phyloP scores from a whole-genome alignment of 2,113 vertebrate genomes.

The Nyctibius bracteatus region DNA sequence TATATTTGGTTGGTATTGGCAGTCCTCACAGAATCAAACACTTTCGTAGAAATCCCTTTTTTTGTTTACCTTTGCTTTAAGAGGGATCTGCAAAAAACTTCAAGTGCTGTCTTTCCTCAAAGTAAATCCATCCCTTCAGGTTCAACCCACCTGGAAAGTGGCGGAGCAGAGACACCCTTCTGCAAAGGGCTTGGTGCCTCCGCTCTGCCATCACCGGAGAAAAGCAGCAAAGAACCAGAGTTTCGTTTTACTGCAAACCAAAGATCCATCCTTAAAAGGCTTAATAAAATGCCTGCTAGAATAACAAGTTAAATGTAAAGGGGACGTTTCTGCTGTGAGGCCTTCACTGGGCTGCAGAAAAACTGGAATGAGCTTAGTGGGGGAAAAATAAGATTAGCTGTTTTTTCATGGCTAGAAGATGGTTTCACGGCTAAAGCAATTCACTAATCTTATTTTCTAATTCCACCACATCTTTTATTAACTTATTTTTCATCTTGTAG shows the following conservation, averaged over 20 bases:
- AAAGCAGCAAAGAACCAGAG: neutral
- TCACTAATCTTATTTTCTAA: constrained; percentile 64
- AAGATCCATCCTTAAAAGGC: neutral
- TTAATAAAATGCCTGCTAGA: neutral
- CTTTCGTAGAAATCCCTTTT: neutral
- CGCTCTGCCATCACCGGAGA: neutral
- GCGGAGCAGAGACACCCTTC: neutral
- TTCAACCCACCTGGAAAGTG: constrained; percentile 12
- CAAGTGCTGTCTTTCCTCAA: neutral
- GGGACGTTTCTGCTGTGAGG: neutral
- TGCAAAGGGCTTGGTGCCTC: neutral
- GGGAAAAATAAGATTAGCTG: constrained; percentile 30
- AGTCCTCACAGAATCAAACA: neutral
- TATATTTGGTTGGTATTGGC: neutral
- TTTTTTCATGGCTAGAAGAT: constrained; percentile 46
- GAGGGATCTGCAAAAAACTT: neutral
- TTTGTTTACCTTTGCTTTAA: neutral
- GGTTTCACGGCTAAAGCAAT: constrained; percentile 29
- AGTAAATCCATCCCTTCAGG: neutral
- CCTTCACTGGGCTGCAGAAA: neutral
- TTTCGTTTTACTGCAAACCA: neutral
- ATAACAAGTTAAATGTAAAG: neutral
- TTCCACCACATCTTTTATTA: constrained; percentile 39
- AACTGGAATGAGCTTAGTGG: constrained; percentile 8
- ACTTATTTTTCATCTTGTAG: constrained; percentile 61